Evolutionary conservation across 2,797 vertebrate species (phyloP).

Genomic region (Falco columbarius): DNA sequence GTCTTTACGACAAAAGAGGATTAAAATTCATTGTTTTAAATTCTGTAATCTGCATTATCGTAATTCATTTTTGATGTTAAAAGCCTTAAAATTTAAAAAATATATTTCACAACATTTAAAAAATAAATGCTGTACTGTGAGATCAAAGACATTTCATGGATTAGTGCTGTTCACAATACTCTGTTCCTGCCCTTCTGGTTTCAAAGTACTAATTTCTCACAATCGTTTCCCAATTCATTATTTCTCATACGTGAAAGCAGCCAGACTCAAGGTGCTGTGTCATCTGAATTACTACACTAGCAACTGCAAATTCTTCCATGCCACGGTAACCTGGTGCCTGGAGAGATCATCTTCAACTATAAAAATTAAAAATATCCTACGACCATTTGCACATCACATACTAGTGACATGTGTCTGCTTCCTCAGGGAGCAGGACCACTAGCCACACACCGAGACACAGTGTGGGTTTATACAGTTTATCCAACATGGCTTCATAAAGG

Average conservation of each 20-base stretch:
- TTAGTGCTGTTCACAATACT: not conserved
- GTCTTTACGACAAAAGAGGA: not conserved
- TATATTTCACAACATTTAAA: not conserved
- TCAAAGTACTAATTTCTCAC: not conserved
- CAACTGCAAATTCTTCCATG: not conserved
- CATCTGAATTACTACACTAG: not conserved
- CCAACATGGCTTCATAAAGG: not conserved
- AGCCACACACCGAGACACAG: fast-evolving
- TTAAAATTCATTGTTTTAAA: not conserved
- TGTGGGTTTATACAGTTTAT: not conserved
- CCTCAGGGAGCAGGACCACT: not conserved
- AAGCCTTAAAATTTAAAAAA: not conserved
- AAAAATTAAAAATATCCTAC: not conserved
- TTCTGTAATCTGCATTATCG: not conserved
- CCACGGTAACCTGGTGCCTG: not conserved
- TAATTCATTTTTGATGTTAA: not conserved
- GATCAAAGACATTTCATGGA: not conserved
- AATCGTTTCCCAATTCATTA: not conserved
- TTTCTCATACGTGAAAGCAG: fast-evolving
- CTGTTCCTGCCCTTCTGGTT: not conserved
- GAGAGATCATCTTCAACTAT: not conserved
- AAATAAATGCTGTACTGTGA: not conserved
- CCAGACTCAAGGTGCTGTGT: not conserved
- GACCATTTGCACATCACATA: not conserved
- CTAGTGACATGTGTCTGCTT: not conserved